Base-by-base conservation (phyloP, 2,113 vertebrate genomes). In the Archocentrus centrarchus region DNA sequence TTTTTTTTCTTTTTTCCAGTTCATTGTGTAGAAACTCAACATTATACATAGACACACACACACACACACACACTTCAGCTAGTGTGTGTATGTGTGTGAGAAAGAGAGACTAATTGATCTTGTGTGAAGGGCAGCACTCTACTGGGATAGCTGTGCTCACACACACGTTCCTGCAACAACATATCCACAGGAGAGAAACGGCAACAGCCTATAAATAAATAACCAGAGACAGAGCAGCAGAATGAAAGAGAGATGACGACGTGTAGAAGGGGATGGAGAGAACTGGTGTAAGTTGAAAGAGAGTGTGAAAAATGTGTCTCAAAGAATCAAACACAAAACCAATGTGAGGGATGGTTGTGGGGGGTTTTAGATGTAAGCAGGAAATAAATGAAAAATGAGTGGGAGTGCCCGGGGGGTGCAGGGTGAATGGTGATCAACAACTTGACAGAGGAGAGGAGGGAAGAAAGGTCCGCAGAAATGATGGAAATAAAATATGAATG, bases 191-290 rank as follows among this genome's bases (percentile, higher is more conserved):
- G 81, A 84, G 89, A 84, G 82, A 84, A 78, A 59, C 61, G 0
- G 32, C 75, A 85, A 60, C 61, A 58, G 61, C 64, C 59, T 57
- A 90, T 92, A 87, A 91, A 92, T 92, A 90, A 89, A 87, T 88
- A 92, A 90, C 2, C 39, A 89, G 66, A 68, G 37, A 61, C 11
- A 8, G 81, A 77, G 77, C 47, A 68, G 35, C 79, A 89, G 81
- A 87, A 68, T 59, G 58, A 83, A 79, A 37, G 70, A 88, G 62
- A 84, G 64, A 79, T 62, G 61, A 24, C 22, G 64, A 79, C 32
- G 59, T 73, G 75, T 79, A 61, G 55, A 64, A 24, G 44, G 47
- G 44, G 82, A 86, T 82, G 50, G 70, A 83, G 68, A 58, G 73
- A 77, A 44, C 13, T 41, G 32, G 68, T 73, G 64, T 57, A 78